Evolutionary conservation across 2,888 invertebrate genomes (phyloP), one percentile per base, ranked within the genome.

Genomic region (Limnephilus marmoratus): DNA sequence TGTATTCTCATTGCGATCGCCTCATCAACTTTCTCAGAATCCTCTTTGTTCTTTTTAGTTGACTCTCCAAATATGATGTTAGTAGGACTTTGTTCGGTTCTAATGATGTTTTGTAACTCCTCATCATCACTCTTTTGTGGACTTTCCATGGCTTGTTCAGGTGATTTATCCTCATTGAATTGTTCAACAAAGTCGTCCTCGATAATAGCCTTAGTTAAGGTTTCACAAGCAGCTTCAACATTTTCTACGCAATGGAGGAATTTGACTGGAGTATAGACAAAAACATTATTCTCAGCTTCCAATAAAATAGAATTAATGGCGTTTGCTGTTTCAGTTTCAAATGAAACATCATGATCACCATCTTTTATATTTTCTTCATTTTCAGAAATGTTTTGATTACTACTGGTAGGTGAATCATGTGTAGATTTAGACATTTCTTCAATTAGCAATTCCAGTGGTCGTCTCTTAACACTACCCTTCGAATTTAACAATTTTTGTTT

Each of bases 181-280:
- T 87, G 87, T 18, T 49, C 90, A 34, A 95, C 95, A 94, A 94
- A 95, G 90, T 93, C 94, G 7, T 94, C 88, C 94, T 96, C 91
- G 4, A 91, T 91, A 13, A 91, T 91, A 29, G 85, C 49, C 37
- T 91, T 91, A 2, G 49, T 91, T 53, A 91, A 81, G 13, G 29
- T 81, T 45, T 88, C 91, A 31, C 91, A 91, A 45, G 82, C 88
- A 45, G 81, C 41, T 12, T 86, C 82, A 53, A 91, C 87, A 82
- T 88, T 81, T 34, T 41, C 91, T 11, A 81, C 34, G 7, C 37
- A 45, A 15, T 34, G 41, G 37, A 15, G 82, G 83, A 45, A 83
- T 24, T 92, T 49, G 18, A 90, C 68, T 37, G 89, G 91, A 15
- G 85, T 82, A 68, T 37, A 81, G 53, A 89, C 89, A 90, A 81